Evolutionary conservation across 1,140 invertebrate species (phyloP).

Genomic region (Bactericera cockerelli): DNA sequence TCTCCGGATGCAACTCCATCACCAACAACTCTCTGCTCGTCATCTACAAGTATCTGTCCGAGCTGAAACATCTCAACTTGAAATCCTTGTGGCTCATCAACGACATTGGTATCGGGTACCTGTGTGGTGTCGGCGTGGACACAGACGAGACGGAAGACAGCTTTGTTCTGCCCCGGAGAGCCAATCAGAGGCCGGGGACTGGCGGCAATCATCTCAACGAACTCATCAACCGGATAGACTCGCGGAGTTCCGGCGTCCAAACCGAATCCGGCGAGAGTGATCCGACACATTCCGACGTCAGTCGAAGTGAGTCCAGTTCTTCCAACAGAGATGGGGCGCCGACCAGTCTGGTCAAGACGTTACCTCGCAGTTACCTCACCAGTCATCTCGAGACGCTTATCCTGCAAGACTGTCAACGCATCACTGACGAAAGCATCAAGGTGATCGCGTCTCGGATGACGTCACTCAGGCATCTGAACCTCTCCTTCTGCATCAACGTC

Average conservation of each 20-base stretch:
- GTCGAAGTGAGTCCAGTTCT: not conserved
- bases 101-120: conserved; percentile 71
- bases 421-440: conserved; percentile 77
- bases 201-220: not conserved
- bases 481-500: conserved; percentile 85
- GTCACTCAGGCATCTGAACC: conserved; percentile 69
- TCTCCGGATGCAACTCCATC: conserved; percentile 81
- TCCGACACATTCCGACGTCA: not conserved
- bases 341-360: not conserved
- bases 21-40: conserved; percentile 71
- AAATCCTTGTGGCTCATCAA: conserved; percentile 83
- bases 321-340: not conserved
- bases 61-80: conserved; percentile 66
- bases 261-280: not conserved
- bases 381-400: conserved; percentile 60
- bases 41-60: conserved; percentile 71
- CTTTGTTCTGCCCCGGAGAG: too few relatives aligned
- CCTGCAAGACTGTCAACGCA: conserved; percentile 83
- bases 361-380: conserved; percentile 21
- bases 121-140: conserved; percentile 55
- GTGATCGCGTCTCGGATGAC: conserved; percentile 65
- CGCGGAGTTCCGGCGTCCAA: too few relatives aligned
- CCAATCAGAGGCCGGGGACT: too few relatives aligned
- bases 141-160: conserved; percentile 46
- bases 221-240: not conserved